Evolutionary conservation across 2,113 vertebrate genomes (phyloP), one percentile per base, ranked within the genome.

Genomic region (Chascanopsetta lugubris): DNA sequence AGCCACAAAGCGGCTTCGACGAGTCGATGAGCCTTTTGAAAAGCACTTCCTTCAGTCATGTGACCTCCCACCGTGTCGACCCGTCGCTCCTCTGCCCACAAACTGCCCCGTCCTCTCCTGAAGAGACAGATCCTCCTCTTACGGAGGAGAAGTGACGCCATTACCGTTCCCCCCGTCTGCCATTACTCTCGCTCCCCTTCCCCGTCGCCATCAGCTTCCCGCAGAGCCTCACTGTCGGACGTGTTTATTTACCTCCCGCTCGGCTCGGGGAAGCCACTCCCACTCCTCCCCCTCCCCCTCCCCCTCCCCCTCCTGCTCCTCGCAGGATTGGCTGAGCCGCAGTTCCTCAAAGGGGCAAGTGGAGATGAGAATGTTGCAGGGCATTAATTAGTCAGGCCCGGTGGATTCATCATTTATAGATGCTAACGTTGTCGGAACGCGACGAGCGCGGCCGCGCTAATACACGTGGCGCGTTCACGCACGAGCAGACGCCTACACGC

Each of bases 351-450:
- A 15, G 42, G 10, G 38, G 66, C 38, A 4, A 45, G n/a, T n/a
- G 21, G 25, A 27, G 54, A 46, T 4, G 30, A 57, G 51, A 64
- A 54, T 43, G 48, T 64, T 73, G 40, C 69, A 36, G 27, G 53
- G 25, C 69, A 71, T 71, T 57, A 69, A 72, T 75, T 75, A 75
- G 54, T 55, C 34, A 60, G 49, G 38, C 67, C 49, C 51, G 70
- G 25, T 49, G 36, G 57, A 77, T 80, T 46, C 36, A 75, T 77
- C 60, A 84, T 77, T 70, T 15, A 80, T 63, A 34, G 2, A 51
- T 32, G 40, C 36, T 58, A 38, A 67, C 56, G 46, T 51, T 50
- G 48, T 62, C 45, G n/a, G 51, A 49, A 55, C 61, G 50, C 64
- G 6, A 20, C 50, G 21, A 47, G 67, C 42, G 27, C 29, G 21